phyloP scores from a whole-genome alignment of 2,113 vertebrate genomes.

The Strix aluco region DNA sequence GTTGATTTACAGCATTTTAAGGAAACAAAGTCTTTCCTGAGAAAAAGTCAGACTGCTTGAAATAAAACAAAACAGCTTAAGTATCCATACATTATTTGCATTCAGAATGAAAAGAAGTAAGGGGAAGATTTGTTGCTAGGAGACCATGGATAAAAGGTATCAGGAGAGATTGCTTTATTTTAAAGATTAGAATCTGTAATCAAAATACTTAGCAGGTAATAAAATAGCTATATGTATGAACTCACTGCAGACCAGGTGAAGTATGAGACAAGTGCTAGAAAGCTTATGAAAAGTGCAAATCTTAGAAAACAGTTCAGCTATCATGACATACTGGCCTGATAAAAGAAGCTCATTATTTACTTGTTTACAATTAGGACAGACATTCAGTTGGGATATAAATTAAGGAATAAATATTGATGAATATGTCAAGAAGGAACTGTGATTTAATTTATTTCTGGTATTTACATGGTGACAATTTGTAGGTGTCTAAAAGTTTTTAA shows the following conservation, averaged over 20 bases:
- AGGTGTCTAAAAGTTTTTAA: neutral
- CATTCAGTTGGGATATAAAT: neutral
- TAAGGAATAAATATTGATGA: constrained; percentile 15
- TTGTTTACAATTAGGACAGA: neutral
- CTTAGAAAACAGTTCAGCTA: neutral
- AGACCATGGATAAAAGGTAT: neutral
- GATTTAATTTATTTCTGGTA: neutral
- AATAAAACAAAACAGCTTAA: neutral
- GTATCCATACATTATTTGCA: neutral
- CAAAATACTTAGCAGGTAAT: constrained; percentile 32
- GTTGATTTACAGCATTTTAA: neutral
- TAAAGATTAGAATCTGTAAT: constrained; percentile 28
- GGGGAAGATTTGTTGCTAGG: constrained; percentile 38
- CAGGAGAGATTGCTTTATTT: constrained; percentile 9
- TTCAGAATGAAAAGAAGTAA: neutral
- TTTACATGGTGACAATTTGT: neutral
- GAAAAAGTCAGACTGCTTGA: neutral
- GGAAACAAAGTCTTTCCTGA: neutral
- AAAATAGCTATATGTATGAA: neutral
- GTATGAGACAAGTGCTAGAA: neutral
- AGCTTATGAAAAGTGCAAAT: constrained; percentile 25
- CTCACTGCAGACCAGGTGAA: neutral
- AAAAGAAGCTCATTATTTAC: neutral
- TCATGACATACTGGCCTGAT: neutral
- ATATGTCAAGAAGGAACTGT: neutral